phyloP scores from a whole-genome alignment of 2,888 invertebrate genomes.

The Xylota segnis region DNA sequence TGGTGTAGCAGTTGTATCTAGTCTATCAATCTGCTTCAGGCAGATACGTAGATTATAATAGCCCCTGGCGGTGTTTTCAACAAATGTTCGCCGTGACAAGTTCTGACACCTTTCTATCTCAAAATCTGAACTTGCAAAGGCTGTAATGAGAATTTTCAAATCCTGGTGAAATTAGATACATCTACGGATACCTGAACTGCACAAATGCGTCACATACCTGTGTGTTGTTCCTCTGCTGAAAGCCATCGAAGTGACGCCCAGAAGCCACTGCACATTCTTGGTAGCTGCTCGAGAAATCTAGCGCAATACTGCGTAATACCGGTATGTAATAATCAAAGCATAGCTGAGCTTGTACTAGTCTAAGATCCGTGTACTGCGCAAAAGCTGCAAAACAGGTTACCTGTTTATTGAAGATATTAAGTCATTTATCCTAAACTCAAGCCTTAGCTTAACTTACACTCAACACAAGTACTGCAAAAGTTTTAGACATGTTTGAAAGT shows the following conservation, averaged over 20 bases:
- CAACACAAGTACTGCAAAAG: not conserved
- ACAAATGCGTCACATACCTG: slow-evolving; percentile 7
- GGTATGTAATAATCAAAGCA: slow-evolving; percentile 24
- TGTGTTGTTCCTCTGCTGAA: not conserved
- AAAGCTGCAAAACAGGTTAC: not conserved
- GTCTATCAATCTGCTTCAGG: not conserved
- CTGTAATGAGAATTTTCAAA: not conserved
- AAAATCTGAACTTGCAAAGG: not conserved
- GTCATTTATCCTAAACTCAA: not conserved
- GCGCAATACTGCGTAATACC: not conserved
- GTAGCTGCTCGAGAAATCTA: slow-evolving; percentile 27
- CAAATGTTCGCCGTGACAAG: slow-evolving; percentile 30
- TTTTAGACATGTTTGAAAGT: not conserved
- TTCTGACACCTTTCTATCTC: slow-evolving; percentile 47
- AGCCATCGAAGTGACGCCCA: not conserved
- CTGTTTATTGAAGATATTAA: slow-evolving; percentile 1
- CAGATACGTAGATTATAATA: slow-evolving; percentile 17
- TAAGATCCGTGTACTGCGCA: not conserved
- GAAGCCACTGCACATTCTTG: not conserved
- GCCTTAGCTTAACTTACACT: slow-evolving; percentile 5
- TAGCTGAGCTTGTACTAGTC: not conserved
- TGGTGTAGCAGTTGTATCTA: not conserved
- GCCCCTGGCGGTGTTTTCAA: slow-evolving; percentile 13
- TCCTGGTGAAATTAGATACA: slow-evolving; percentile 1
- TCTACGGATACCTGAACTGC: not conserved